Evolutionary conservation across 1,140 invertebrate genomes (phyloP), one percentile per base, ranked within the genome.

Genomic region (Homalodisca vitripennis): DNA sequence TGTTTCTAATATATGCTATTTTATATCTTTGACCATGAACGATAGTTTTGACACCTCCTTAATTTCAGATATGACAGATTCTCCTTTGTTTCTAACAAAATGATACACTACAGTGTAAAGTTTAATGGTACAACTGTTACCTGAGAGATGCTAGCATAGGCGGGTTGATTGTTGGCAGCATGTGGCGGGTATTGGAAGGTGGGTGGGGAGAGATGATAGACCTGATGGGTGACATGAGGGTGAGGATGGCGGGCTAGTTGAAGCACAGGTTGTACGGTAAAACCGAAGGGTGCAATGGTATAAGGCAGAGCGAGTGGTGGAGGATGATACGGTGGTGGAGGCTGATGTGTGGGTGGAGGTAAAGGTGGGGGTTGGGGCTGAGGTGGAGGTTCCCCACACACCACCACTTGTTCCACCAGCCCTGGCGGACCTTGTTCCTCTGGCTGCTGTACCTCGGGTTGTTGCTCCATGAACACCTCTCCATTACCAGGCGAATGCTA

Each of bases 301-400:
- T 88, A 88, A 13, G 86, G 86, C 74, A 87, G 80, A 32, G 83
- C 81, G 62, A 63, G 60, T 12, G 84, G 78, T 0, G 81, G 82
- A 75, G 84, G 78, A 51, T 77, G 80, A 76, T 86, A 80, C 30
- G 82, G 82, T 30, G 66, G 57, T 22, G 64, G 66, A 17, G 67
- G 67, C n/a, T 67, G 67, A 24, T 53, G 69, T 20, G 48, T 27
- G 20, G 66, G 65, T 26, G 66, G 60, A 26, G 67, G 62, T n/a
- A n/a, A n/a, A n/a, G n/a, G n/a, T n/a, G n/a, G n/a, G n/a, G n/a
- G n/a, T n/a, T n/a, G n/a, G n/a, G n/a, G n/a, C n/a, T n/a, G n/a
- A n/a, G n/a, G n/a, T n/a, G n/a, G n/a, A 1, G 57, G 65, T 32
- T 63, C 31, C 3, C 57, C 34, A 0, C 29, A 32, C 13, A 26